A percentile compares a stretch with the other conserved stretches of the same genome.
These are phyloP conservation scores for Cistogaster globosa DNA, from an alignment of 2,888 invertebrate genomes.

Conservation along the genomic window DNA sequence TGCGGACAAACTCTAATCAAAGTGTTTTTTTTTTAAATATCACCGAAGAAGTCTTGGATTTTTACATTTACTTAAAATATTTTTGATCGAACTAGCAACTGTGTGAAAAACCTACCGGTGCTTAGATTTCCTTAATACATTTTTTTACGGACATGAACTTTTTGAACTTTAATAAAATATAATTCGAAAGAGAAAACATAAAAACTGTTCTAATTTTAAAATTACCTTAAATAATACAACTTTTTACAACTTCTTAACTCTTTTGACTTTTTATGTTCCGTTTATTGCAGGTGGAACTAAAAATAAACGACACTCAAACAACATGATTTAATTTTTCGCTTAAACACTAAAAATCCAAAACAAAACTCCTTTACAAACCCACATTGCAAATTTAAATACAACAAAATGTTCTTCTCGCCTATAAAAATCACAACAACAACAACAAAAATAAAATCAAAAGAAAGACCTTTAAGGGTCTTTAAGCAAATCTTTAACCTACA, in stretches of 20 bases:
- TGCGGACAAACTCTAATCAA: too few species aligned
- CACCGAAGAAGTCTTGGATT: too few species aligned
- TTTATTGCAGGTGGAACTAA: conserved; percentile 25
- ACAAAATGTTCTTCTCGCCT: conserved; percentile 41
- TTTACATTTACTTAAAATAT: too few species aligned
- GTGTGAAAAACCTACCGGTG: too few species aligned
- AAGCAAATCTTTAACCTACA: conserved; percentile 59
- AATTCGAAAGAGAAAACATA: too few species aligned
- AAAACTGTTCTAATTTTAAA: too few species aligned
- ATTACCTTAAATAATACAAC: too few species aligned
- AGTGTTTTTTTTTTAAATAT: too few species aligned
- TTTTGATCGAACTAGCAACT: too few species aligned
- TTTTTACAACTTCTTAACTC: background rate
- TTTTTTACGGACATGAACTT: too few species aligned
- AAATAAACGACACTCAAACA: background rate
- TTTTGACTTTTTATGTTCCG: conserved; percentile 8
- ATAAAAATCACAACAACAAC: background rate
- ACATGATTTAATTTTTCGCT: conserved; percentile 25
- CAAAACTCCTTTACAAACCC: conserved; percentile 6
- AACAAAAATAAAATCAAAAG: conserved; percentile 45
- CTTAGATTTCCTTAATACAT: too few species aligned
- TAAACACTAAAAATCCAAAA: background rate
- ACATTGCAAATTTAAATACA: conserved; percentile 11
- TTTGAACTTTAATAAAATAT: too few species aligned
- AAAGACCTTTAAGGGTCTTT: conserved; percentile 47